phyloP scores from a whole-genome alignment of 2,888 invertebrate genomes.

The Deilephila porcellus region DNA sequence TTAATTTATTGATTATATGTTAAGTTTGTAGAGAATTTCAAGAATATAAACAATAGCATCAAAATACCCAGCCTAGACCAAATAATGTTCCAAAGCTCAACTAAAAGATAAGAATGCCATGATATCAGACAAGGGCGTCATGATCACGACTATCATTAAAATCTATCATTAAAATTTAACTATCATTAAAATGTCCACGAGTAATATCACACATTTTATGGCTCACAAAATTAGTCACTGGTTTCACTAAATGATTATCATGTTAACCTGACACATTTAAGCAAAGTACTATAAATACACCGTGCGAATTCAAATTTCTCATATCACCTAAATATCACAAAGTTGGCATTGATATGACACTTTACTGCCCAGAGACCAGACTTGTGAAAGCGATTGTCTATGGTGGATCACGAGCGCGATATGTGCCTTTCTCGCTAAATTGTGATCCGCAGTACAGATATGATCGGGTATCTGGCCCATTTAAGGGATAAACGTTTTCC shows the following conservation, averaged over 20 bases:
- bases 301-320: constrained; percentile 12
- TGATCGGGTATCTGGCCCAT: constrained; percentile 19
- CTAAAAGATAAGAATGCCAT: too few relatives aligned
- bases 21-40: too few relatives aligned
- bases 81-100: too few relatives aligned
- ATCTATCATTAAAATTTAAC: too few relatives aligned
- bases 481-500: constrained; percentile 18
- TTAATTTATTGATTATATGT: too few relatives aligned
- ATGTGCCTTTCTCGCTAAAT: constrained; percentile 21
- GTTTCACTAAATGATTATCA: not conserved
- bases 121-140: too few relatives aligned
- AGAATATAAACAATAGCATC: too few relatives aligned
- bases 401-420: constrained; percentile 6
- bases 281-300: not conserved
- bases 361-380: constrained; percentile 8
- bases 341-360: constrained; percentile 21
- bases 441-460: constrained; percentile 1
- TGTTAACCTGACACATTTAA: not conserved
- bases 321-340: constrained; percentile 9
- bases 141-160: too few relatives aligned
- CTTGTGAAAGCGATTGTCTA: constrained; percentile 27
- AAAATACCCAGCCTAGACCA: too few relatives aligned
- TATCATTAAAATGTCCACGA: too few relatives aligned
- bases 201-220: too few relatives aligned
- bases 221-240: too few relatives aligned